These are phyloP conservation scores for Scolopax mira DNA, from an alignment of 2,113 vertebrate species.

Conservation along the genomic window DNA sequence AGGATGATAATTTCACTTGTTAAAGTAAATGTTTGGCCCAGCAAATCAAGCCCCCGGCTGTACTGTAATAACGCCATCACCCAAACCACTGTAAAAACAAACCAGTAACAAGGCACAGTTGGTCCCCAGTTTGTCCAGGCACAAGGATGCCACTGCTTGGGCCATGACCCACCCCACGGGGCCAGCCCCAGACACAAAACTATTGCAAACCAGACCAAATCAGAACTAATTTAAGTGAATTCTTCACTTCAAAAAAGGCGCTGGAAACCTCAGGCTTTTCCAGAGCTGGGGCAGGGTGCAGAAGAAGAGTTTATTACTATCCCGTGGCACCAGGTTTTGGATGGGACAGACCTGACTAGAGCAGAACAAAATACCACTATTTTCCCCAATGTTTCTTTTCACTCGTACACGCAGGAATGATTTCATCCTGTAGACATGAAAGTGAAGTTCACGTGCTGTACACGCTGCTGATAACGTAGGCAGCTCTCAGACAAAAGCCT, in stretches of 20 bases:
- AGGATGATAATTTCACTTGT: slow-evolving; percentile 41
- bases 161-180: not conserved
- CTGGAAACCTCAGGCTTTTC: not conserved
- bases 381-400: not conserved
- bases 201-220: not conserved
- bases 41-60: slow-evolving; percentile 17
- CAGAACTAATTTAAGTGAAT: not conserved
- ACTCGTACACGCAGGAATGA: not conserved
- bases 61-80: slow-evolving; percentile 4
- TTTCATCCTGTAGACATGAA: not conserved
- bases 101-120: not conserved
- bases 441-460: not conserved
- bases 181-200: not conserved
- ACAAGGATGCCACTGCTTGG: not conserved
- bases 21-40: slow-evolving; percentile 43
- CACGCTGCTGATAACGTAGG: not conserved
- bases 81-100: slow-evolving; percentile 26
- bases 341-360: not conserved
- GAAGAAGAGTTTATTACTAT: not conserved
- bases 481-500: not conserved
- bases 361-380: not conserved
- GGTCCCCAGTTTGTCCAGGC: not conserved
- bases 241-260: not conserved
- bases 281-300: not conserved
- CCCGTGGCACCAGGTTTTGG: not conserved